phyloP scores from a whole-genome alignment of 2,797 vertebrate genomes.

The Carduelis carduelis region DNA sequence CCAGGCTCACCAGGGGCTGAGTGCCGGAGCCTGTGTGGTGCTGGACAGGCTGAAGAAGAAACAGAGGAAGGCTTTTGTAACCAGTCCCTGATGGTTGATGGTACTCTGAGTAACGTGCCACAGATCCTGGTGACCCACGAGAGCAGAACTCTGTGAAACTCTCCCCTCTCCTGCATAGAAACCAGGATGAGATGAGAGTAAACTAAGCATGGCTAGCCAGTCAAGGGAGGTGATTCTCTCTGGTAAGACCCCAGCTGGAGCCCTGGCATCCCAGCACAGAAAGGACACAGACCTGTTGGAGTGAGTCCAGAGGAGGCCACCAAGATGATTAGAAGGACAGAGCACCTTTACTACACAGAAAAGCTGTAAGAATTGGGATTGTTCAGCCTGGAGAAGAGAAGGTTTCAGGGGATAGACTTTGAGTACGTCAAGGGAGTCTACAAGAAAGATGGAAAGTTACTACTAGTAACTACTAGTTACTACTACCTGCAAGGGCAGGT shows the following conservation, averaged over 20 bases:
- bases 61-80: neutral
- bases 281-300: neutral
- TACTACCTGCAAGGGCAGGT: neutral
- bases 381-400: neutral
- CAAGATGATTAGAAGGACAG: neutral
- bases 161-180: neutral
- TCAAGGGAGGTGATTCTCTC: neutral
- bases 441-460: neutral
- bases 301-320: neutral
- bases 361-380: neutral
- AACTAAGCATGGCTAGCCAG: neutral
- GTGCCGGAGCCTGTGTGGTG: neutral
- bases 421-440: neutral
- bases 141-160: too few relatives aligned
- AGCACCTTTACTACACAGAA: neutral
- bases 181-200: neutral
- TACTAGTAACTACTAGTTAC: too few relatives aligned
- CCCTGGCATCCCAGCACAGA: neutral
- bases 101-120: neutral
- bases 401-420: neutral
- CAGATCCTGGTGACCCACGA: neutral
- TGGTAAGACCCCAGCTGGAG: neutral
- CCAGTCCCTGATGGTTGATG: neutral
- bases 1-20: neutral
- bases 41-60: neutral